Evolutionary conservation across 2,113 vertebrate species (phyloP).

Genomic region (Pangasianodon gigas): DNA sequence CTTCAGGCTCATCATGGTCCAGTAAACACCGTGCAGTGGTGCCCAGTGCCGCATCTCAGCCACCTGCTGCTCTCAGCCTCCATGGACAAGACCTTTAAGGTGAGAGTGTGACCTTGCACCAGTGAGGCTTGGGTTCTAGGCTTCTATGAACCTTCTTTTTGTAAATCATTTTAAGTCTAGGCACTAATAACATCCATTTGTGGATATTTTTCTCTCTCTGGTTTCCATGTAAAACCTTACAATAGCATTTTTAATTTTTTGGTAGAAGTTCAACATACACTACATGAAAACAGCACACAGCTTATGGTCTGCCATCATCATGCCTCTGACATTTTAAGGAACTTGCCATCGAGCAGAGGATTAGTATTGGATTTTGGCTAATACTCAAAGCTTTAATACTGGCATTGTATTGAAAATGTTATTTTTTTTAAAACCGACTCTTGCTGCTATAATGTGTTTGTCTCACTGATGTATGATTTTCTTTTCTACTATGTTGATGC

Average conservation of each 20-base stretch:
- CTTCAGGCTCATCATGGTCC: constrained; percentile 82
- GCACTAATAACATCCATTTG: not conserved
- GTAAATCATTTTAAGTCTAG: not conserved
- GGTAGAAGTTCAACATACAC: not conserved
- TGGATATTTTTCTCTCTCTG: not conserved
- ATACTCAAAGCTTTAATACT: not conserved
- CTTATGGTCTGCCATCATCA: not conserved
- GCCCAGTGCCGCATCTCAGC: constrained; percentile 79
- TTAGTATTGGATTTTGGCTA: not conserved
- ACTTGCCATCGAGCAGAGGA: not conserved
- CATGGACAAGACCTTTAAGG: constrained; percentile 94
- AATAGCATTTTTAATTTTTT: not conserved
- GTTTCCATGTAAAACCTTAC: not conserved
- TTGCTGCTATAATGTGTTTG: not conserved
- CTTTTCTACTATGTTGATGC: not conserved
- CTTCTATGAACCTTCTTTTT: not conserved
- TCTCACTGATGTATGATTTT: not conserved
- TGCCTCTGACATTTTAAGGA: not conserved
- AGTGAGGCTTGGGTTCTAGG: not conserved
- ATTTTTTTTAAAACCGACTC: not conserved
- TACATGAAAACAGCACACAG: not conserved
- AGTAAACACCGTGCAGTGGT: constrained; percentile 88
- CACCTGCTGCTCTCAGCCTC: constrained; percentile 91
- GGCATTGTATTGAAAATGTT: not conserved
- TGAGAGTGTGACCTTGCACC: constrained; percentile 62